Conservation (phyloP, 2,888 invertebrate genomes). For the Drosophila anomelani region DNA sequence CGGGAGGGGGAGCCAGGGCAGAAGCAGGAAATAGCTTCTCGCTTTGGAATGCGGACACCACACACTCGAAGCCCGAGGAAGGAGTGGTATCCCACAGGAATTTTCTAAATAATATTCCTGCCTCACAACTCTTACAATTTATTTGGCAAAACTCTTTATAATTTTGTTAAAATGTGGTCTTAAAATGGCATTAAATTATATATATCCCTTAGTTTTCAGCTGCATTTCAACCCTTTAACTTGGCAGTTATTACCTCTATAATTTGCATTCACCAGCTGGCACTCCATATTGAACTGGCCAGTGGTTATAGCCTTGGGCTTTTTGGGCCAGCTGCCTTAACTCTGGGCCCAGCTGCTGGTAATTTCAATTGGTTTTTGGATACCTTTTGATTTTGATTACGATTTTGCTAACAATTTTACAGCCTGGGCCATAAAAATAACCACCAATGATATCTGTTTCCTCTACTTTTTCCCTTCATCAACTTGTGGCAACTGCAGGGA, state of each 20-base stretch:
- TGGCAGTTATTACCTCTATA: not conserved
- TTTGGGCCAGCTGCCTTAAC: conserved; percentile 11
- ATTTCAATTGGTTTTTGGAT: conserved; percentile 20
- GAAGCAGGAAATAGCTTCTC: not conserved
- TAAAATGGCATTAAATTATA: too few species aligned
- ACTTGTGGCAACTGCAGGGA: not conserved
- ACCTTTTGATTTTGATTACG: not conserved
- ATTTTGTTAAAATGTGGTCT: not conserved
- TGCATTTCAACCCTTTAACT: too few species aligned
- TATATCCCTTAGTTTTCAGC: not conserved
- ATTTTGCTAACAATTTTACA: not conserved
- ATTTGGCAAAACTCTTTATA: not conserved
- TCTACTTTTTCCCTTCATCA: not conserved
- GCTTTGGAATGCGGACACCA: conserved; percentile 1
- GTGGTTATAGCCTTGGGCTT: not conserved
- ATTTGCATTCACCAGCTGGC: conserved; percentile 24
- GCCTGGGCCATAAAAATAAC: conserved; percentile 7
- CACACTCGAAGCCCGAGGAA: not conserved
- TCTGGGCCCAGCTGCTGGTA: conserved; percentile 16
- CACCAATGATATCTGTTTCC: not conserved
- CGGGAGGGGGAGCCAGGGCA: not conserved
- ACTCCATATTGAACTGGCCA: not conserved
- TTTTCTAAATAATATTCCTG: not conserved
- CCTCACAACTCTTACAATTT: not conserved
- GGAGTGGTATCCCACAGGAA: not conserved